Evolutionary conservation across 2,797 vertebrate species (phyloP), one percentile per base, ranked within the genome.

Genomic region (Rhinophrynus dorsalis): DNA sequence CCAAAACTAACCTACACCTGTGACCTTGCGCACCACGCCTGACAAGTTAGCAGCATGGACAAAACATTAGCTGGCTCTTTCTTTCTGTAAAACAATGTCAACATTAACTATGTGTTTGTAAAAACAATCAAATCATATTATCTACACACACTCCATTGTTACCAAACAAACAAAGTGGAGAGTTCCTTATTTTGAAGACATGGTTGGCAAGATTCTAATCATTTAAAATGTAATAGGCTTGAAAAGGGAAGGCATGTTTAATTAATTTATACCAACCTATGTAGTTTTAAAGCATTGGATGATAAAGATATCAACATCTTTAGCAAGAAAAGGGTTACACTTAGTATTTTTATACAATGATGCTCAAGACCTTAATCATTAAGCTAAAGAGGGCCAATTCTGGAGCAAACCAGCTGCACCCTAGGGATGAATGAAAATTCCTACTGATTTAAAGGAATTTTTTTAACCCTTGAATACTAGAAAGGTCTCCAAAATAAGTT

Each of bases 41-140:
- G 35, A 45, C 59, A 50, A 58, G n/a, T 32, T 32, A 66, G 61
- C 61, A 52, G 27, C 44, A 26, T 38, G 33, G 21, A 73, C 47
- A 66, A 3, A 65, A 57, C 44, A 66, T 45, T 13, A 35, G 62
- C 26, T 73, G 61, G 30, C 45, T 73, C 62, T 73, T 65, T 10
- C 8, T 60, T 73, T 73, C 35, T 33, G 37, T 73, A 66, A 44
- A 66, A 66, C 62, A 60, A 45, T 73, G 62, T 73, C 69, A 73
- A 73, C 69, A 66, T 52, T 73, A 73, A 66, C 69, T 51, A 32
- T 72, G 62, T 73, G 62, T 73, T 55, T 66, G 69, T 66, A 73
- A 60, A 66, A 73, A 73, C 69, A 73, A 73, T 73, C 52, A 45
- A 73, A 45, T 17, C 45, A 52, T 51, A 59, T 44, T 52, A 66